phyloP scores from a whole-genome alignment of 2,113 vertebrate genomes.

The Jacana jacana region DNA sequence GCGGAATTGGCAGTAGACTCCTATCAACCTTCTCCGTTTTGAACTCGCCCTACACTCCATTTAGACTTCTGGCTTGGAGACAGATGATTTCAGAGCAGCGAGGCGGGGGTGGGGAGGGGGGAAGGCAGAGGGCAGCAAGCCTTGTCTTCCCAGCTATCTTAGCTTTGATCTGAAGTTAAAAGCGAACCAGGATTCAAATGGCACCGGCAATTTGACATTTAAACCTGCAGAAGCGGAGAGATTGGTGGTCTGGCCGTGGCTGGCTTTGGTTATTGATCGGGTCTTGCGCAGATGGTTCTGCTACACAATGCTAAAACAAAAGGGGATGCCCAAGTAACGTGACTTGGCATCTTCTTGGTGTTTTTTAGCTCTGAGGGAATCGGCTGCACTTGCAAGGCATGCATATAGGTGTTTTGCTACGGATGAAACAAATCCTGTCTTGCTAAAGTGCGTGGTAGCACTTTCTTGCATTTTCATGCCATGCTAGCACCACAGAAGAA shows the following conservation, averaged over 20 bases:
- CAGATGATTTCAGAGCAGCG: slow-evolving; percentile 2
- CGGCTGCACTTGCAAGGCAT: neutral
- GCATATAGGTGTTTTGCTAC: neutral
- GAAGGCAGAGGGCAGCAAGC: neutral
- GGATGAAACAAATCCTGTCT: neutral
- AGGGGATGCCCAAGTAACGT: neutral
- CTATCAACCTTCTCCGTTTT: slow-evolving; percentile 21
- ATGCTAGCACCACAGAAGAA: neutral
- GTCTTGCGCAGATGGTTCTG: neutral
- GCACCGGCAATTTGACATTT: neutral
- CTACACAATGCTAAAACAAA: neutral
- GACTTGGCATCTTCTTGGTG: neutral
- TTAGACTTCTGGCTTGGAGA: slow-evolving; percentile 24
- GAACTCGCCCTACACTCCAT: slow-evolving; percentile 31
- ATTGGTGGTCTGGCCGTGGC: neutral
- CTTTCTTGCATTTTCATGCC: neutral
- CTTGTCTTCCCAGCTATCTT: slow-evolving; percentile 13
- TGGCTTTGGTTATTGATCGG: slow-evolving; percentile 10
- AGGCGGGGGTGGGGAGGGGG: neutral
- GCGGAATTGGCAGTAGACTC: slow-evolving; percentile 34
- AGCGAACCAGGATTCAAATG: neutral
- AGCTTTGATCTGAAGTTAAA: slow-evolving; percentile 36
- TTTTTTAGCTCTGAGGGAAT: neutral
- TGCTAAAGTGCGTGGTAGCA: neutral
- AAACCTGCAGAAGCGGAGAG: slow-evolving; percentile 7